Conservation (phyloP, 2,113 vertebrate species). For the Tupaia tana region DNA sequence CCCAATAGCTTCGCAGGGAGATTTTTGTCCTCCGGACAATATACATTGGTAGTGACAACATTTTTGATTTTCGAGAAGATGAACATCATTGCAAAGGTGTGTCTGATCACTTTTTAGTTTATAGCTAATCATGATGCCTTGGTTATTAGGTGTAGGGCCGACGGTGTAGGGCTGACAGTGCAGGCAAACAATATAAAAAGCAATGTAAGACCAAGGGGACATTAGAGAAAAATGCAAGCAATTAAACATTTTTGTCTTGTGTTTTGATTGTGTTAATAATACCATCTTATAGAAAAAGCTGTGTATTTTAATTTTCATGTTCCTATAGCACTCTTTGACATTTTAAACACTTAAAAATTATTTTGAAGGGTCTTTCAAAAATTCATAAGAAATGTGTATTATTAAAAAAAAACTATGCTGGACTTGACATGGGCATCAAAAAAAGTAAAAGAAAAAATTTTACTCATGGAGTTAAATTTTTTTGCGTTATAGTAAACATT, state of each 20-base stretch:
- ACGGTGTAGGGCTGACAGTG: not conserved
- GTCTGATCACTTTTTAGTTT: not conserved
- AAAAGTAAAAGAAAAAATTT: no score
- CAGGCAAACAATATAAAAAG: not conserved
- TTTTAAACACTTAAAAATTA: not conserved
- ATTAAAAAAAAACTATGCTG: no score
- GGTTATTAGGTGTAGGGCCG: not conserved
- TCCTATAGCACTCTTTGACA: not conserved
- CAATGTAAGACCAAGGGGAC: not conserved
- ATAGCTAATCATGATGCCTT: not conserved
- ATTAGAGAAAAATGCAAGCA: not conserved
- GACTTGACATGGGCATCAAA: no score
- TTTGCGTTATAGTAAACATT: no score
- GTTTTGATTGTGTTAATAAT: not conserved
- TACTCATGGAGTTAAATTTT: no score
- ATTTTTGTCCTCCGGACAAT: not conserved
- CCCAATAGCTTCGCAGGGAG: not conserved
- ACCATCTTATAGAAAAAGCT: not conserved
- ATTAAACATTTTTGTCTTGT: not conserved
- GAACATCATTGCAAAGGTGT: not conserved
- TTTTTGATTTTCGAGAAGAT: not conserved
- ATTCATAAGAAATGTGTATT: no score
- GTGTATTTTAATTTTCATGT: not conserved
- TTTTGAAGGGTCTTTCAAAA: no score
- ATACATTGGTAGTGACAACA: not conserved